Evolutionary conservation across 2,113 vertebrate genomes (phyloP).

Genomic region (Notiomystis cincta): DNA sequence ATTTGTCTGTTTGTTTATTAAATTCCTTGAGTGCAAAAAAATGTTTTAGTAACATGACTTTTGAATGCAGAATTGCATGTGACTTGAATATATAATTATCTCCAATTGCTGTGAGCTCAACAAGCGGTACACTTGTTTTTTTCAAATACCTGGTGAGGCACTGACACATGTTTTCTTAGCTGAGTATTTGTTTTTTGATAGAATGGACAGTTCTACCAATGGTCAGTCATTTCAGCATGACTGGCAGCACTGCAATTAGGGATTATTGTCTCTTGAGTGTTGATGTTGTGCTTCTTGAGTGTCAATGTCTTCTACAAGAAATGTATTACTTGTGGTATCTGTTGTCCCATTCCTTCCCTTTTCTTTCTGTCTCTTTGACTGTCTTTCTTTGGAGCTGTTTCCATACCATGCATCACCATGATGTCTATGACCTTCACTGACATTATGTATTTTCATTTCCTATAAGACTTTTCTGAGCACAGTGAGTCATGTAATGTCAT

Average conservation of each 20-base stretch:
- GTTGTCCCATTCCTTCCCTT: not conserved
- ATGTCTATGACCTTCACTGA: not conserved
- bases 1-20: not conserved
- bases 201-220: not conserved
- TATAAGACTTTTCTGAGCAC: not conserved
- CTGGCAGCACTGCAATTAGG: not conserved
- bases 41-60: not conserved
- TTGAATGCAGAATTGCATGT: not conserved
- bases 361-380: not conserved
- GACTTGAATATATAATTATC: not conserved
- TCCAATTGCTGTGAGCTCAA: not conserved
- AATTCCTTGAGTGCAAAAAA: not conserved
- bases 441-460: not conserved
- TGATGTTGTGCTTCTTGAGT: not conserved
- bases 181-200: not conserved
- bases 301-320: not conserved
- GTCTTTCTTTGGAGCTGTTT: not conserved
- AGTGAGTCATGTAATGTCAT: not conserved
- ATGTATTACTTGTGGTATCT: not conserved
- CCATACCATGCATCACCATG: not conserved
- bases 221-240: not conserved
- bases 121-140: not conserved
- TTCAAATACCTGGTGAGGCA: not conserved
- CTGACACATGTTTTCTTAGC: not conserved
- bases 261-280: not conserved